These are phyloP conservation scores for Argyra leucocephala DNA, from an alignment of 2,888 invertebrate genomes.

Conservation along the genomic window DNA sequence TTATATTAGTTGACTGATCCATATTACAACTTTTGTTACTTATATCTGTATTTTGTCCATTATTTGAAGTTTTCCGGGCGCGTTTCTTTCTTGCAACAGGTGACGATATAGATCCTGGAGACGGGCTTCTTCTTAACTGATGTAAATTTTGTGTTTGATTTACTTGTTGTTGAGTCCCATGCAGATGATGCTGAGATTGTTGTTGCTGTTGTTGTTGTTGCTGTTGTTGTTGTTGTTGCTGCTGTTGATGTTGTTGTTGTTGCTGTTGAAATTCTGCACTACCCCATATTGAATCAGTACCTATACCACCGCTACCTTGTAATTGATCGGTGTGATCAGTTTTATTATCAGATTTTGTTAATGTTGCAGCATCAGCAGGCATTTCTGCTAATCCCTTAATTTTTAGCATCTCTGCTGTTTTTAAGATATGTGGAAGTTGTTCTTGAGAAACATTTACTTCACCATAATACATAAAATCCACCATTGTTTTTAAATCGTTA, in stretches of 20 bases:
- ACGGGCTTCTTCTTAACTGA: conserved; percentile 46
- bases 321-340: conserved; percentile 46
- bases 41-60: conserved; percentile 42
- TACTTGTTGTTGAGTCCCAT: conserved; percentile 52
- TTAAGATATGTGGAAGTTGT: conserved; percentile 65
- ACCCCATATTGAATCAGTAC: conserved; percentile 49
- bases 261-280: conserved; percentile 46
- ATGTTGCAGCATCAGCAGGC: conserved; percentile 65
- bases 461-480: conserved; percentile 87
- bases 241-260: conserved; percentile 53
- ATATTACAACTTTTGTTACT: conserved; percentile 40
- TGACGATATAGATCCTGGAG: conserved; percentile 52
- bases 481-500: conserved; percentile 74
- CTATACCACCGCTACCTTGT: conserved; percentile 34
- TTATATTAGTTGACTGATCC: conserved; percentile 38
- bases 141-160: conserved; percentile 54
- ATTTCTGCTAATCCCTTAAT: conserved; percentile 83
- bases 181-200: conserved; percentile 53
- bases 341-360: conserved; percentile 61
- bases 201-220: conserved; percentile 44
- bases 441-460: conserved; percentile 87
- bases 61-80: conserved; percentile 54
- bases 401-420: conserved; percentile 79
- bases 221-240: conserved; percentile 46
- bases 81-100: conserved; percentile 55